Percentiles rank a stretch among this genome's conserved stretches.
These are phyloP conservation scores for Geotrupes spiniger DNA, from an alignment of 2,888 invertebrate genomes.

Conservation along the genomic window DNA sequence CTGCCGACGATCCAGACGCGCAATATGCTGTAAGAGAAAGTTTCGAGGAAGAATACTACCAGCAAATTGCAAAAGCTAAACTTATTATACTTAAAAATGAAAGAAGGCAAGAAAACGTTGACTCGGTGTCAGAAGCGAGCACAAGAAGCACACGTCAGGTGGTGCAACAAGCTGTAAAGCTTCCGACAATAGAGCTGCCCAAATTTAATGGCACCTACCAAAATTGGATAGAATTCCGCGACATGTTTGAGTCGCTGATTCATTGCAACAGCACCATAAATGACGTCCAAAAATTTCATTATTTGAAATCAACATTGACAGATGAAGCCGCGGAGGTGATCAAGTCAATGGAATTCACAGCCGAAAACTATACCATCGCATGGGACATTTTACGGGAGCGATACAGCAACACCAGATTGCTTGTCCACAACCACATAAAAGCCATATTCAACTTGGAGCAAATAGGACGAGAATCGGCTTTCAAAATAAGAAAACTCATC, in stretches of 20 bases:
- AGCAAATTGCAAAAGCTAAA: no score
- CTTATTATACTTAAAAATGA: no score
- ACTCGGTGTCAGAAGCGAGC: no score
- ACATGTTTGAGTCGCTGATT: neutral
- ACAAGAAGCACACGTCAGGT: no score
- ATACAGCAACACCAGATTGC: conserved; percentile 22
- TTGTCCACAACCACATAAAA: conserved; percentile 24
- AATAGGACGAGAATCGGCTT: conserved; percentile 8
- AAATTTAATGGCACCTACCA: conserved; percentile 3
- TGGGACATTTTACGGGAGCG: conserved; percentile 25
- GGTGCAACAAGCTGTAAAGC: neutral
- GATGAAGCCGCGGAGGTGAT: conserved; percentile 11
- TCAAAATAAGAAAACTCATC: conserved; percentile 5
- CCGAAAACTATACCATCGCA: conserved; percentile 22
- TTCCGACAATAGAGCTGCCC: conserved; percentile 1
- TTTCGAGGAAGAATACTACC: no score
- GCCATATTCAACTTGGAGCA: conserved; percentile 18
- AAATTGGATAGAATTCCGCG: conserved; percentile 1
- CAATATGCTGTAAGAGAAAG: no score
- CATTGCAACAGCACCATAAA: neutral
- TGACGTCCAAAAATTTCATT: conserved; percentile 2
- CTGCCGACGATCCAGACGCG: no score
- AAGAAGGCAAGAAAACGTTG: no score
- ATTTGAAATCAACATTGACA: conserved; percentile 1
- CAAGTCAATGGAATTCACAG: conserved; percentile 20